Conservation (phyloP, 1,140 invertebrate genomes). For the Leptinotarsa undecemlineata region DNA sequence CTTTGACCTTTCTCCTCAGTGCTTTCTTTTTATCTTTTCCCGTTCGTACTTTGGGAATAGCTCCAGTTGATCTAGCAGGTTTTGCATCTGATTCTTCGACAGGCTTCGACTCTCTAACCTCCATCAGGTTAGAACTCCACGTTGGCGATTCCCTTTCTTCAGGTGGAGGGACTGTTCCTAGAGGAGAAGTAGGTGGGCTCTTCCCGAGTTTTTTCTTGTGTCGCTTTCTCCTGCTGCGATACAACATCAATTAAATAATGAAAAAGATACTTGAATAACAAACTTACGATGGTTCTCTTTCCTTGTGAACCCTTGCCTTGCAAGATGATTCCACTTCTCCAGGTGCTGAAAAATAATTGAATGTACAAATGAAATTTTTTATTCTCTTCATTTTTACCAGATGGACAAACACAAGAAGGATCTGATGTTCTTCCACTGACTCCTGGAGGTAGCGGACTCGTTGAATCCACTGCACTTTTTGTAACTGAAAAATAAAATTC, state of each 20-base stretch:
- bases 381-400: neutral
- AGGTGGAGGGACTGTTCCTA: slow-evolving; percentile 24
- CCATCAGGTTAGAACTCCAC: slow-evolving; percentile 52
- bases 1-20: neutral
- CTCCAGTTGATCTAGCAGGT: slow-evolving; percentile 8
- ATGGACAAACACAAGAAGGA: slow-evolving; percentile 20
- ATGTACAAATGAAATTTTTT: neutral
- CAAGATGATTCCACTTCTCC: slow-evolving; percentile 30
- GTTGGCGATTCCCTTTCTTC: slow-evolving; percentile 44
- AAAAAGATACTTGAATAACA: neutral
- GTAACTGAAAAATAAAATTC: slow-evolving; percentile 25
- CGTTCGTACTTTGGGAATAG: slow-evolving; percentile 16
- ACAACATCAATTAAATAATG: neutral
- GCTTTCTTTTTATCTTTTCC: neutral
- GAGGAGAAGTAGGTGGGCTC: slow-evolving; percentile 33
- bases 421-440: slow-evolving; percentile 12
- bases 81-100: neutral
- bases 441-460: slow-evolving; percentile 11
- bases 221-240: slow-evolving; percentile 24
- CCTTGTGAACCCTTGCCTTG: slow-evolving; percentile 20
- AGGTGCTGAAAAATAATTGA: slow-evolving; percentile 22
- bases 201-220: slow-evolving; percentile 31
- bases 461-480: slow-evolving; percentile 37
- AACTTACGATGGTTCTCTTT: too few species aligned
- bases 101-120: slow-evolving; percentile 32